These are phyloP conservation scores for Malacoraja senta DNA, from an alignment of 2,797 vertebrate species.

Conservation along the genomic window DNA sequence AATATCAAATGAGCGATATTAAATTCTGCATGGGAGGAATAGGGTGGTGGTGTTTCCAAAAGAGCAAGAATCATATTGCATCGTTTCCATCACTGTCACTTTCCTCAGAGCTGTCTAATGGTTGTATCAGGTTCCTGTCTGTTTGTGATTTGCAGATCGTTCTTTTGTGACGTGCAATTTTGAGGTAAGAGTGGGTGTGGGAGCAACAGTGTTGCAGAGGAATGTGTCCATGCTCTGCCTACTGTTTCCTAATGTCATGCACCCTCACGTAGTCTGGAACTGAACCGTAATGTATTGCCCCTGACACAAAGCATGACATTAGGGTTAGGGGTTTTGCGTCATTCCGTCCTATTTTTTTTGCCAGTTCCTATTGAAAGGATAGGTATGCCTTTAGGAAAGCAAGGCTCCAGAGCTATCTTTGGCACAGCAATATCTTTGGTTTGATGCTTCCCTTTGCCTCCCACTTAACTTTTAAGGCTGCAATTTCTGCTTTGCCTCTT, in stretches of 20 bases:
- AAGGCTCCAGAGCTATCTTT: background rate
- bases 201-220: too few species aligned
- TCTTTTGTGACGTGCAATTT: background rate
- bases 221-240: background rate
- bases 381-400: background rate
- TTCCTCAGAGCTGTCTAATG: background rate
- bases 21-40: background rate
- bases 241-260: background rate
- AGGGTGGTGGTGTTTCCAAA: background rate
- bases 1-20: background rate
- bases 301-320: background rate
- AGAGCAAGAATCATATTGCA: background rate
- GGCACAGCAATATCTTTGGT: background rate
- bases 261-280: background rate
- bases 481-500: background rate
- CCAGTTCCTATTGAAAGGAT: background rate
- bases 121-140: background rate
- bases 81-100: background rate
- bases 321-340: background rate
- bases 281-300: background rate
- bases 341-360: background rate
- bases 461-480: background rate
- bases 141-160: background rate
- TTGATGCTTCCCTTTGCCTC: background rate
- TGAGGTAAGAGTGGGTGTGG: background rate